Conservation (phyloP, 2,797 vertebrate species). For the Acrossocheilus wenchowensis region DNA sequence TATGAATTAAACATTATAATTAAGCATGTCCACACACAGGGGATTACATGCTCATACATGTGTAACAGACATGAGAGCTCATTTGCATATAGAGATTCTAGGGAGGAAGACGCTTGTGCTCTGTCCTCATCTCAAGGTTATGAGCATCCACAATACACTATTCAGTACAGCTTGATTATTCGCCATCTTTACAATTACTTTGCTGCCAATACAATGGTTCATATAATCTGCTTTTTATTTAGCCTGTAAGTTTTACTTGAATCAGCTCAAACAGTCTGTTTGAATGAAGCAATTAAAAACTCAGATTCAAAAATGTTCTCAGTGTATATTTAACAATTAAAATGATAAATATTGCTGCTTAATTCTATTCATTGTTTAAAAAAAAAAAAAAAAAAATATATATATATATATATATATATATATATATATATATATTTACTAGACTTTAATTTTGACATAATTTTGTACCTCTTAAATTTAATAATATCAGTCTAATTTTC, state of each 20-base stretch:
- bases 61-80: not conserved
- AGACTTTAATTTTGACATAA: too few relatives aligned
- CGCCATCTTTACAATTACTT: not conserved
- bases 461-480: too few relatives aligned
- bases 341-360: too few relatives aligned
- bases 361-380: too few relatives aligned
- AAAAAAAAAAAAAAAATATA: too few relatives aligned
- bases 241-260: not conserved
- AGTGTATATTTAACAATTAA: too few relatives aligned
- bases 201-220: not conserved
- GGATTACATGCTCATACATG: not conserved
- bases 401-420: too few relatives aligned
- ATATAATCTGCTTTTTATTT: not conserved
- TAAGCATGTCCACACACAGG: not conserved
- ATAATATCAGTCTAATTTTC: too few relatives aligned
- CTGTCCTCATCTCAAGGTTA: not conserved
- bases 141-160: not conserved
- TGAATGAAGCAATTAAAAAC: not conserved
- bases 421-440: too few relatives aligned
- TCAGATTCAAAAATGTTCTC: not conserved
- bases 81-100: constrained; percentile 25
- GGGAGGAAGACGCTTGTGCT: not conserved
- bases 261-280: not conserved
- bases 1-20: not conserved
- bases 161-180: not conserved